These are phyloP conservation scores for Drosophila littoralis DNA, from an alignment of 1,140 invertebrate species.

Conservation along the genomic window DNA sequence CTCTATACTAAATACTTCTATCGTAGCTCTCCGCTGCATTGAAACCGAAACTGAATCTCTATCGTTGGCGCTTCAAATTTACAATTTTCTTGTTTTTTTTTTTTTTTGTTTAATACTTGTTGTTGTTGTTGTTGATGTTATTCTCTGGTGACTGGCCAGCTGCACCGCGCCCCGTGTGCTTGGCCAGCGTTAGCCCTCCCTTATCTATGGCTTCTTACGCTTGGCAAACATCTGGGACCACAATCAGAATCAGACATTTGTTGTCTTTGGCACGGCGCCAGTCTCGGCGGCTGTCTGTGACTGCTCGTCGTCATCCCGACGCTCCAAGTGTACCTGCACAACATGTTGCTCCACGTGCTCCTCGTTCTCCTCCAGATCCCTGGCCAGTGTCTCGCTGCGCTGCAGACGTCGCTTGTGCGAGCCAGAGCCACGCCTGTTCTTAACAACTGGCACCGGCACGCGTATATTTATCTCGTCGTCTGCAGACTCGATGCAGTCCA, in stretches of 20 bases:
- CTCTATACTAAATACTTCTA: not conserved
- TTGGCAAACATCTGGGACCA: conserved; percentile 76
- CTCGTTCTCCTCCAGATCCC: conserved; percentile 62
- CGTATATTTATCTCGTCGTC: conserved; percentile 70
- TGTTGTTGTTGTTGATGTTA: not conserved
- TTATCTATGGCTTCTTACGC: conserved; percentile 56
- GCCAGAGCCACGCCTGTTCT: not conserved
- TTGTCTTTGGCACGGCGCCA: conserved; percentile 58
- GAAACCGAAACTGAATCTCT: conserved; percentile 72
- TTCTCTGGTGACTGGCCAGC: no score
- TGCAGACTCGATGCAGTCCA: conserved; percentile 63
- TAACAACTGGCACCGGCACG: conserved; percentile 45
- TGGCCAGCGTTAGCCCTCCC: not conserved
- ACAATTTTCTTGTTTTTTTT: conserved; percentile 10
- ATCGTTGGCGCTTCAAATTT: conserved; percentile 25
- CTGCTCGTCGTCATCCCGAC: not conserved
- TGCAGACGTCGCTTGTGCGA: conserved; percentile 56
- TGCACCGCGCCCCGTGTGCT: not conserved
- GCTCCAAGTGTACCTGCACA: conserved; percentile 61
- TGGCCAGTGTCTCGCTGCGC: conserved; percentile 75
- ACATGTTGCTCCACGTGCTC: conserved; percentile 54
- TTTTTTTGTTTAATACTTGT: conserved; percentile 6
- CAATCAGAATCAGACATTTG: conserved; percentile 75
- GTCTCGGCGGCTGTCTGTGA: conserved; percentile 36
- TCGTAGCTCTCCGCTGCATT: conserved; percentile 3